Evolutionary conservation across 2,797 vertebrate species (phyloP).

Genomic region (Pelobates cultripes): DNA sequence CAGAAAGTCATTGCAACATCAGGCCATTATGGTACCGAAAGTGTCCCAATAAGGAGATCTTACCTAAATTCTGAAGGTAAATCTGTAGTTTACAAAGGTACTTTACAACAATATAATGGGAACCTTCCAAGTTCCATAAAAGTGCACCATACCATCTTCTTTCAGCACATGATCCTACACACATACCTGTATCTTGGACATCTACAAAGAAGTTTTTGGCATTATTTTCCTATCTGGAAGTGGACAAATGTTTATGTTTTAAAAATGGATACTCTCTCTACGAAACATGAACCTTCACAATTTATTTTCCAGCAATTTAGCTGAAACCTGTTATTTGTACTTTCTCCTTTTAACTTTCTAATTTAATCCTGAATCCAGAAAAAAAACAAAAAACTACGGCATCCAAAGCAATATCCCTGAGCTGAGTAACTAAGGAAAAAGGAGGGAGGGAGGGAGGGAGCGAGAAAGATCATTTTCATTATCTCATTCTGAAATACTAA

Average conservation of each 20-base stretch:
- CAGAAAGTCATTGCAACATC: too few species aligned
- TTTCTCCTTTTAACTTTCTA: not conserved
- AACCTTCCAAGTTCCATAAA: too few species aligned
- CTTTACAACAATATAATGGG: too few species aligned
- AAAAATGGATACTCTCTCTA: conserved; percentile 41
- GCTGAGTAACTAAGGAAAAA: conserved; percentile 59
- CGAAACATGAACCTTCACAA: conserved; percentile 59
- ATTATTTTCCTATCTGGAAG: too few species aligned
- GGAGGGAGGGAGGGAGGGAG: not conserved
- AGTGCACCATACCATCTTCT: too few species aligned
- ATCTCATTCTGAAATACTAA: conserved; percentile 46
- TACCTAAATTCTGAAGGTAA: too few species aligned
- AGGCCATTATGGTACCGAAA: too few species aligned
- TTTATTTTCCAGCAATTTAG: conserved; percentile 63
- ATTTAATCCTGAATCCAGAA: conserved; percentile 61
- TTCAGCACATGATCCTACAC: too few species aligned
- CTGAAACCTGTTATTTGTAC: conserved; percentile 56
- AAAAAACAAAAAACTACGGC: conserved; percentile 45
- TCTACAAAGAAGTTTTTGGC: too few species aligned
- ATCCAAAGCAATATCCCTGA: conserved; percentile 59
- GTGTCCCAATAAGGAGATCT: too few species aligned
- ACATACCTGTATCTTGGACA: too few species aligned
- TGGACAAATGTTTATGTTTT: not conserved
- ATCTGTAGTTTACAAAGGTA: too few species aligned
- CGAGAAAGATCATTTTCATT: conserved; percentile 44